Conservation (phyloP, 2,888 invertebrate species). For the Cheilosia impressa region DNA sequence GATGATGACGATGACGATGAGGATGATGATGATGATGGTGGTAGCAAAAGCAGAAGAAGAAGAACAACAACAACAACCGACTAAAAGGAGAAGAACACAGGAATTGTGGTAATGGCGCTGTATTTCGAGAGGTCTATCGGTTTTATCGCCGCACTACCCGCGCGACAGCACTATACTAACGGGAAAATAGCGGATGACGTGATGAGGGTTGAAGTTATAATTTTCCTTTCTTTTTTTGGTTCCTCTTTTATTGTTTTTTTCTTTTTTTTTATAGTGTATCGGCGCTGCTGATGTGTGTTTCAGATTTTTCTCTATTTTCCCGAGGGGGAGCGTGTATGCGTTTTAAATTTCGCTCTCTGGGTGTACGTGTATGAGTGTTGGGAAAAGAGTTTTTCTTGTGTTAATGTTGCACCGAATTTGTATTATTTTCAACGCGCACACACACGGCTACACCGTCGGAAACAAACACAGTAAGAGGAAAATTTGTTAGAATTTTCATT, state of each 20-base stretch:
- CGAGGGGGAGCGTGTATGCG: slow-evolving; percentile 44
- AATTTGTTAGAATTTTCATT: slow-evolving; percentile 61
- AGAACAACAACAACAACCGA: slow-evolving; percentile 11
- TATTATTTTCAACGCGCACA: slow-evolving; percentile 56
- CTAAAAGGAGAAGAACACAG: slow-evolving; percentile 49
- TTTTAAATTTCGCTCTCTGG: slow-evolving; percentile 17
- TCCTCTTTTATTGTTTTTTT: slow-evolving; percentile 43
- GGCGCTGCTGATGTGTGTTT: slow-evolving; percentile 56
- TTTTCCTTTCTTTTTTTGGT: slow-evolving; percentile 57
- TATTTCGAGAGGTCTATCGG: slow-evolving; percentile 59
- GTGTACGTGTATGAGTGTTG: slow-evolving; percentile 9
- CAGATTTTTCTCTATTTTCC: slow-evolving; percentile 68
- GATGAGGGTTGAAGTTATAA: slow-evolving; percentile 76
- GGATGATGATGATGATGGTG: slow-evolving; percentile 28
- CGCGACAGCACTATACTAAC: slow-evolving; percentile 72
- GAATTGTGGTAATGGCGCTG: slow-evolving; percentile 66
- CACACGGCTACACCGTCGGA: slow-evolving; percentile 32
- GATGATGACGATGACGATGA: slow-evolving; percentile 26
- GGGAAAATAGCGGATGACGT: slow-evolving; percentile 73
- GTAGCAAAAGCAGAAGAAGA: slow-evolving; percentile 37
- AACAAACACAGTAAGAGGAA: slow-evolving; percentile 65
- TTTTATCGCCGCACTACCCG: slow-evolving; percentile 69
- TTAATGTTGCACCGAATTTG: slow-evolving; percentile 44
- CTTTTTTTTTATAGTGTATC: slow-evolving; percentile 41
- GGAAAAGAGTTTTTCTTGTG: slow-evolving; percentile 1